Evolutionary conservation across 2,888 invertebrate genomes (phyloP).

Genomic region (Lasioglossum zephyrum): DNA sequence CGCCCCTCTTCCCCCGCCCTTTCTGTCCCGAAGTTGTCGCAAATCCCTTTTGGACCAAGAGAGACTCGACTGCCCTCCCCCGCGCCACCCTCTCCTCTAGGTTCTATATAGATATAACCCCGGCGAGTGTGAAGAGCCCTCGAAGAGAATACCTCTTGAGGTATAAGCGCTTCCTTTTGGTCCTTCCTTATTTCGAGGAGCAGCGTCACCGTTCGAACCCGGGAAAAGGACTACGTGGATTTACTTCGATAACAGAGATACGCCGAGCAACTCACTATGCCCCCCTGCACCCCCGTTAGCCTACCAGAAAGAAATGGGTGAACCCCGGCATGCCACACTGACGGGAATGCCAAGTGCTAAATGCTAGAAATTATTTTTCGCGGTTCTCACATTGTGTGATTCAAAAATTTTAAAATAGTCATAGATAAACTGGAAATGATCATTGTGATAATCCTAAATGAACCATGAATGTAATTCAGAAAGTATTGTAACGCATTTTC

Average conservation of each 20-base stretch:
- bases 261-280: slow-evolving; percentile 63
- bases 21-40: slow-evolving; percentile 57
- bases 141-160: slow-evolving; percentile 68
- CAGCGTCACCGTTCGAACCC: slow-evolving; percentile 56
- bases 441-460: no score
- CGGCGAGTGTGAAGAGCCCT: slow-evolving; percentile 56
- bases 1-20: neutral
- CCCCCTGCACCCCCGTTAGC: slow-evolving; percentile 22
- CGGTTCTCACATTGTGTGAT: neutral
- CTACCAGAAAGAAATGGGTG: slow-evolving; percentile 26
- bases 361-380: neutral
- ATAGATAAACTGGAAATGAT: no score
- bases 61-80: slow-evolving; percentile 44
- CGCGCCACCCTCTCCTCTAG: neutral
- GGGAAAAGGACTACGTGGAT: slow-evolving; percentile 68
- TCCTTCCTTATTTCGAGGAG: slow-evolving; percentile 66
- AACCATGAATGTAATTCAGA: no score
- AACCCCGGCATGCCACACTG: neutral
- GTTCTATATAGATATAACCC: slow-evolving; percentile 26
- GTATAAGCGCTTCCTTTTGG: slow-evolving; percentile 69
- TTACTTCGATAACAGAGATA: slow-evolving; percentile 74
- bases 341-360: neutral
- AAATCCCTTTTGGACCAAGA: slow-evolving; percentile 68
- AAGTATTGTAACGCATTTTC: neutral
- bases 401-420: no score